A percentile compares a stretch with the other conserved stretches of the same genome.
phyloP scores from a whole-genome alignment of 2,113 vertebrate genomes.

The Elgaria multicarinata region DNA sequence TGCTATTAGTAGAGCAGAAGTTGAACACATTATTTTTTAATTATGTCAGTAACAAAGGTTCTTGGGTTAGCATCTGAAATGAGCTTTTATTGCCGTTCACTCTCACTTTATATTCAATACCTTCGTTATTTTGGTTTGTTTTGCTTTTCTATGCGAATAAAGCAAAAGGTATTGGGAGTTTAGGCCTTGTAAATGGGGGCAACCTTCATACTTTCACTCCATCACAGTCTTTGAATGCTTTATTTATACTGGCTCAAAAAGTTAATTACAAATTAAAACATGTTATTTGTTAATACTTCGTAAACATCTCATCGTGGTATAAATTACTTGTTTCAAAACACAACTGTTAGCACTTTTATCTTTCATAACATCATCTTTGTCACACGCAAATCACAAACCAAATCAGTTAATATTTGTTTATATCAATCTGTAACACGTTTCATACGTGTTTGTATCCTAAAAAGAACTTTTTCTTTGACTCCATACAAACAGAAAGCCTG shows the following conservation, averaged over 20 bases:
- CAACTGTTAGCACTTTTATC: constrained; percentile 41
- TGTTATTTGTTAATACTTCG: constrained; percentile 54
- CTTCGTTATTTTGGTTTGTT: not conserved
- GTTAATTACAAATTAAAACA: not conserved
- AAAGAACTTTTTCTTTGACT: constrained; percentile 42
- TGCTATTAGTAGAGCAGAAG: constrained; percentile 14
- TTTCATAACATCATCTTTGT: constrained; percentile 27
- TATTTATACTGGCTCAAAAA: not conserved
- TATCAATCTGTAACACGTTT: constrained; percentile 44
- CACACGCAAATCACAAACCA: not conserved
- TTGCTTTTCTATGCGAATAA: not conserved
- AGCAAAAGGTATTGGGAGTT: not conserved
- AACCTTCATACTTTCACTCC: not conserved
- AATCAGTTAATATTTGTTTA: not conserved
- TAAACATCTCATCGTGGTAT: constrained; percentile 41
- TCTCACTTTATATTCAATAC: not conserved
- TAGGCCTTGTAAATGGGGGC: too few species aligned
- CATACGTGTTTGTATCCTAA: constrained; percentile 21
- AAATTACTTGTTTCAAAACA: constrained; percentile 55
- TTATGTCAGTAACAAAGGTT: not conserved
- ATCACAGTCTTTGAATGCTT: not conserved
- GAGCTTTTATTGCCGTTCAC: not conserved
- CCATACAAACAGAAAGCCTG: constrained; percentile 16
- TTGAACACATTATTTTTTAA: constrained; percentile 42
- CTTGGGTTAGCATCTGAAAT: not conserved